Conservation (phyloP, 2,113 vertebrate species). For the Clupea harengus region DNA sequence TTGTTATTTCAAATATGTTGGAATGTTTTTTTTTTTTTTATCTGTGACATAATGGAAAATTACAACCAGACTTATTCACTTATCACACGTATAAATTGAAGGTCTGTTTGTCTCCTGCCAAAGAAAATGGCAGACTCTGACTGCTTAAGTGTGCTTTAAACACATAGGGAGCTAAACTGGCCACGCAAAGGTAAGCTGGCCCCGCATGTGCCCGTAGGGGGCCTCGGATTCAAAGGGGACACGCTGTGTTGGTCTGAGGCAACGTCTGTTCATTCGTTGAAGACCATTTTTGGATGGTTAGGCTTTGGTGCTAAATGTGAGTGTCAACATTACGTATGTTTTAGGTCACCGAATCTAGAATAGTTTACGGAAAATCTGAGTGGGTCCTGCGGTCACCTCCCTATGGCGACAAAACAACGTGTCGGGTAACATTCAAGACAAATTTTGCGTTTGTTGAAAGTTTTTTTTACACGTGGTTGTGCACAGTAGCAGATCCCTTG, state of each 20-base stretch:
- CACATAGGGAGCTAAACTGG: neutral
- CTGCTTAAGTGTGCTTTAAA: neutral
- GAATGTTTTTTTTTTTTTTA: neutral
- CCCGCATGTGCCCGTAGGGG: neutral
- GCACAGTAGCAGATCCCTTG: neutral
- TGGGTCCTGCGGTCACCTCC: slow-evolving; percentile 2
- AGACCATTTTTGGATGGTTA: slow-evolving; percentile 21
- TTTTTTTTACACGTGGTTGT: neutral
- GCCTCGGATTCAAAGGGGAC: neutral
- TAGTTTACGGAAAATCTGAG: slow-evolving; percentile 53
- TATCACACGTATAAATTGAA: neutral
- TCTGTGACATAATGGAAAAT: neutral
- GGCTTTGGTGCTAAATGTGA: slow-evolving; percentile 31
- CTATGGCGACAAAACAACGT: neutral
- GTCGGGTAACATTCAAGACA: neutral
- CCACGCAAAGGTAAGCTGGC: neutral
- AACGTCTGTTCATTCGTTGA: neutral
- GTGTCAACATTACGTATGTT: slow-evolving; percentile 34
- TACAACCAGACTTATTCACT: neutral
- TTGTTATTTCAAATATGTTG: neutral
- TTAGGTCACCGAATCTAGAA: slow-evolving; percentile 38
- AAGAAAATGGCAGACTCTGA: neutral
- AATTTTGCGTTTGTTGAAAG: neutral
- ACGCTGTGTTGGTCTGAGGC: neutral
- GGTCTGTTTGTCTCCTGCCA: neutral